Evolutionary conservation across 2,113 vertebrate genomes (phyloP).

Genomic region (Pristiophorus japonicus): DNA sequence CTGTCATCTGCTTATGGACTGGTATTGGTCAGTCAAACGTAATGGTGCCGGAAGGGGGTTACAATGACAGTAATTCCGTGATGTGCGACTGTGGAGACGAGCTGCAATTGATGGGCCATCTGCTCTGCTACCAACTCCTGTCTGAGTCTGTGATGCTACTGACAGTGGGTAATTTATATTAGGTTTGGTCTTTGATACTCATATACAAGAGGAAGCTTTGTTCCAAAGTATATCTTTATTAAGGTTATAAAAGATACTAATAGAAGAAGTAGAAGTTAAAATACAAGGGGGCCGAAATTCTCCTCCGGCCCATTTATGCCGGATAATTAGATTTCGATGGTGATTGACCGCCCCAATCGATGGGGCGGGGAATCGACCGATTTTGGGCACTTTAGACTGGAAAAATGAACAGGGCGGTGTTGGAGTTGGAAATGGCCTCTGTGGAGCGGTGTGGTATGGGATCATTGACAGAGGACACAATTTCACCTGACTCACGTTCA

Average conservation of each 20-base stretch:
- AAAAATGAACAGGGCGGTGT: no score
- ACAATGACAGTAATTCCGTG: background rate
- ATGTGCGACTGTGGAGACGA: slow-evolving; percentile 1
- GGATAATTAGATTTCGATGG: no score
- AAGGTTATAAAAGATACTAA: background rate
- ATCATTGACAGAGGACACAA: no score
- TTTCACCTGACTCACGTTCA: no score
- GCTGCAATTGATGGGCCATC: slow-evolving; percentile 28
- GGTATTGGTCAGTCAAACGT: background rate
- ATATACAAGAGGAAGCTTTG: background rate
- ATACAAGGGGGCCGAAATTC: no score
- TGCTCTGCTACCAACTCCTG: slow-evolving; percentile 4
- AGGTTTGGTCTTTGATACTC: background rate
- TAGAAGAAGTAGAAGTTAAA: background rate
- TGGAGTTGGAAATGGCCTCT: no score
- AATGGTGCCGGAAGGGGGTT: background rate
- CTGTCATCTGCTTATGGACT: background rate
- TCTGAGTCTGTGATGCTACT: background rate
- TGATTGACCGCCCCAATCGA: no score
- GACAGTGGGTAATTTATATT: background rate
- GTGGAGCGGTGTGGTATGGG: no score
- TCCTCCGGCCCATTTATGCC: no score
- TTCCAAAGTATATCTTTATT: background rate
- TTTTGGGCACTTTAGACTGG: no score
- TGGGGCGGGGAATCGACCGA: no score